These are phyloP conservation scores for Halichoerus grypus DNA, from an alignment of 2,113 vertebrate species.

Conservation along the genomic window DNA sequence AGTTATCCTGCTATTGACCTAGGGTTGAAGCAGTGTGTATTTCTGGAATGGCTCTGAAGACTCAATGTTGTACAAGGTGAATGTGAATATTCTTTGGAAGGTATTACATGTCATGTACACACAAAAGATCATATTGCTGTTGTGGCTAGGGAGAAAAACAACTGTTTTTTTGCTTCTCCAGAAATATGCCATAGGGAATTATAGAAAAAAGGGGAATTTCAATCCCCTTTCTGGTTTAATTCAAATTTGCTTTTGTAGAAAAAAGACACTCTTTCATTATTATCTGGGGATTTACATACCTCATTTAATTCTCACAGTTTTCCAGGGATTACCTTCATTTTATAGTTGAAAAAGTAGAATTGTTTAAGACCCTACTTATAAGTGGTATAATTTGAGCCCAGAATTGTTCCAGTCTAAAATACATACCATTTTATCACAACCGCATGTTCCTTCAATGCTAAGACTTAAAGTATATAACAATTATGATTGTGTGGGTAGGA, in stretches of 20 bases:
- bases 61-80: not conserved
- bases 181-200: not conserved
- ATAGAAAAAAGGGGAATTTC: not conserved
- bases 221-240: conserved; percentile 2
- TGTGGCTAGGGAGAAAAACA: not conserved
- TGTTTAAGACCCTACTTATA: not conserved
- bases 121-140: not conserved
- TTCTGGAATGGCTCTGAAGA: not conserved
- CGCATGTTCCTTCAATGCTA: not conserved
- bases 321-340: not conserved
- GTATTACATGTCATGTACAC: not conserved
- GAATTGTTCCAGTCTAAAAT: conserved; percentile 12
- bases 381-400: not conserved
- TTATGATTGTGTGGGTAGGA: not conserved
- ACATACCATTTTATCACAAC: conserved; percentile 4
- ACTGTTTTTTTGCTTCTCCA: not conserved
- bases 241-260: not conserved
- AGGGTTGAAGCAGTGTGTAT: not conserved
- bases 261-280: conserved; percentile 9
- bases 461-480: not conserved
- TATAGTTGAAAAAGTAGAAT: not conserved
- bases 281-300: not conserved
- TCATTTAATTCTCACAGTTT: conserved; percentile 11
- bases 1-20: not conserved
- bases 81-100: conserved; percentile 30